phyloP scores from a whole-genome alignment of 2,888 invertebrate species.

The Noctua janthe region DNA sequence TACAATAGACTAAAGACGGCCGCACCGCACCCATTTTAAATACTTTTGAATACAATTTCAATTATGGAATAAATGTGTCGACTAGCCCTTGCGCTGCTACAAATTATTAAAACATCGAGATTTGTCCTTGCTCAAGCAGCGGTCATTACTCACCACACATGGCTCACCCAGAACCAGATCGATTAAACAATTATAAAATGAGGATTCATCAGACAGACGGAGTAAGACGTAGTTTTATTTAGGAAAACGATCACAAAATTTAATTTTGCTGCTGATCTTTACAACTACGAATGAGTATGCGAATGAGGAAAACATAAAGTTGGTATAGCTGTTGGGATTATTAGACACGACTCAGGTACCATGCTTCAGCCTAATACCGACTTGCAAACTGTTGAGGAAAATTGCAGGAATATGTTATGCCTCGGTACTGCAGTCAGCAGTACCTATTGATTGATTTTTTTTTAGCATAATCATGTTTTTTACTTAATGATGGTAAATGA shows the following conservation, averaged over 20 bases:
- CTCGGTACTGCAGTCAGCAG: not conserved
- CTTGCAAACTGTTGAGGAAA: constrained; percentile 9
- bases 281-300: not conserved
- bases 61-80: not conserved
- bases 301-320: constrained; percentile 26
- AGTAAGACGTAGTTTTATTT: not conserved
- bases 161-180: not conserved
- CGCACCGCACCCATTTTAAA: not conserved
- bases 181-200: not conserved
- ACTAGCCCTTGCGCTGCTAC: not conserved
- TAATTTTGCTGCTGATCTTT: not conserved
- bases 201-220: not conserved
- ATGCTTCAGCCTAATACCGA: not conserved
- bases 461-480: too few species aligned
- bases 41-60: not conserved
- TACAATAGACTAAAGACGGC: not conserved
- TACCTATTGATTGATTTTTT: not conserved
- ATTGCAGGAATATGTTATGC: constrained; percentile 1
- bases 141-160: not conserved
- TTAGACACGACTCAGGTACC: not conserved
- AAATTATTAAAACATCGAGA: constrained; percentile 3
- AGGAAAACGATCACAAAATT: not conserved
- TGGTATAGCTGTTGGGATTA: not conserved
- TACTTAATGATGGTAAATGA: too few species aligned
- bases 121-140: constrained; percentile 24